phyloP scores from a whole-genome alignment of 2,888 invertebrate genomes.

The Drosophila peninsularis region DNA sequence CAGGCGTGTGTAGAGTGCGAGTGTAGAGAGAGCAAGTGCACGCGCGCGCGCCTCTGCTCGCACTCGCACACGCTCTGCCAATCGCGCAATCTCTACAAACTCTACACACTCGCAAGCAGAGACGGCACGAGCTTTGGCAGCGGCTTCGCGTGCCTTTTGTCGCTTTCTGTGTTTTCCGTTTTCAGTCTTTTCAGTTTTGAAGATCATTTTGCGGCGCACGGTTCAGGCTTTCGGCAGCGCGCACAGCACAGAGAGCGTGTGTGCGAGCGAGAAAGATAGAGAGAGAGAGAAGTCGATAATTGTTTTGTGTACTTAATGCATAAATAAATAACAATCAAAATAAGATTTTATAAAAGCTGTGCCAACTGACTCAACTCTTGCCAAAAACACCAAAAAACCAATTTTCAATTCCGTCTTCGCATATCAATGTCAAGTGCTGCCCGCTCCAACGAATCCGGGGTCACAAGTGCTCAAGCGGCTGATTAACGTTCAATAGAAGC shows the following conservation, averaged over 20 bases:
- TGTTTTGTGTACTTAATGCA: slow-evolving; percentile 66
- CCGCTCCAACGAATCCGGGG: slow-evolving; percentile 64
- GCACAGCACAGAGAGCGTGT: not conserved
- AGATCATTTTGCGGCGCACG: slow-evolving; percentile 63
- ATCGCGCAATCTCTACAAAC: slow-evolving; percentile 16
- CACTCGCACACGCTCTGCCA: slow-evolving; percentile 1
- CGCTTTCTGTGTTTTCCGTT: slow-evolving; percentile 64
- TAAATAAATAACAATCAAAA: slow-evolving; percentile 35
- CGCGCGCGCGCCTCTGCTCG: slow-evolving; percentile 2
- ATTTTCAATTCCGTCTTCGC: slow-evolving; percentile 36
- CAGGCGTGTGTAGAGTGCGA: not conserved
- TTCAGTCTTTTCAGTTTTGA: slow-evolving; percentile 69
- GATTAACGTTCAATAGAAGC: slow-evolving; percentile 70
- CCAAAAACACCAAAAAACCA: slow-evolving; percentile 7
- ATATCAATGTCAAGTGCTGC: slow-evolving; percentile 68
- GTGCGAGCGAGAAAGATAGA: not conserved
- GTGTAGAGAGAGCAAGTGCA: slow-evolving; percentile 1
- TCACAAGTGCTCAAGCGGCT: slow-evolving; percentile 60
- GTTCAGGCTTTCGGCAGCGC: slow-evolving; percentile 15
- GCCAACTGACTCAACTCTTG: slow-evolving; percentile 27
- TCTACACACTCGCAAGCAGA: too few species aligned
- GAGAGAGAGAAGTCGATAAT: slow-evolving; percentile 31
- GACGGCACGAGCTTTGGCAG: slow-evolving; percentile 54
- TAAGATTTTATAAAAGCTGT: slow-evolving; percentile 39
- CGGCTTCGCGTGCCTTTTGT: slow-evolving; percentile 48